Evolutionary conservation across 1,140 invertebrate genomes (phyloP).

Genomic region (Palaemon carinicauda): DNA sequence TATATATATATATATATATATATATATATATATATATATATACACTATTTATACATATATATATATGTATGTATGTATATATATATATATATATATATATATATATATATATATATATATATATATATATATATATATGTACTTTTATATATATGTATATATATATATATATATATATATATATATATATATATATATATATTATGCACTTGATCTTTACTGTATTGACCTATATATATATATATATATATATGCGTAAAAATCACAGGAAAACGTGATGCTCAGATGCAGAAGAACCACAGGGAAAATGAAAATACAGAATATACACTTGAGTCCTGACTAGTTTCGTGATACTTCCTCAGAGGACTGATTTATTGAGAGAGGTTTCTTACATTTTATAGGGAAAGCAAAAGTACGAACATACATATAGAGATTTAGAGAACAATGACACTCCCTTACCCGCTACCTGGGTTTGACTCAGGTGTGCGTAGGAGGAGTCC

Average conservation of each 20-base stretch:
- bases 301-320: too few species aligned
- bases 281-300: too few species aligned
- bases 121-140: not conserved
- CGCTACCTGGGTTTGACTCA: too few species aligned
- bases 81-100: slow-evolving; percentile 11
- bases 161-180: not conserved
- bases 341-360: too few species aligned
- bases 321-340: too few species aligned
- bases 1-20: slow-evolving; percentile 1
- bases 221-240: not conserved
- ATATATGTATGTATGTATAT: not conserved
- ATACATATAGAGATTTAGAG: too few species aligned
- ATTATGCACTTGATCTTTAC: not conserved
- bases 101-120: not conserved
- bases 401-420: too few species aligned
- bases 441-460: too few species aligned
- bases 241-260: not conserved
- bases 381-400: too few species aligned
- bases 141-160: not conserved
- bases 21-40: not conserved
- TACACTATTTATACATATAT: not conserved
- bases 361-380: too few species aligned
- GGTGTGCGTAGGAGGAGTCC: too few species aligned
- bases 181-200: not conserved
- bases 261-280: too few species aligned